Evolutionary conservation across 2,888 invertebrate species (phyloP).

Genomic region (Mechanitis mazaeus): DNA sequence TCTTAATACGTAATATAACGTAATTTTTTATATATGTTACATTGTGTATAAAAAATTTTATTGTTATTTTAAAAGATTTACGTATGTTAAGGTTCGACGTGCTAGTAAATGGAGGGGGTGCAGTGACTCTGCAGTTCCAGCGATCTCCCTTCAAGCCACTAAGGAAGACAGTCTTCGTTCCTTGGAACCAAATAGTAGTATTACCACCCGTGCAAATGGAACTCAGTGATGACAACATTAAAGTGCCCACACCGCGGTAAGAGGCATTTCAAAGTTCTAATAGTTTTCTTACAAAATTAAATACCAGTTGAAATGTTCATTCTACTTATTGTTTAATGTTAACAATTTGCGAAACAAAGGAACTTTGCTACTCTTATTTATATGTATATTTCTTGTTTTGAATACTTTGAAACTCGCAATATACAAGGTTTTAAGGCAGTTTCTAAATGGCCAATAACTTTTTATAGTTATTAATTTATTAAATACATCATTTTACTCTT

Average conservation of each 20-base stretch:
- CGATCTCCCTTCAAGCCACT: slow-evolving; percentile 94
- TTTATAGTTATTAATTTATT: background rate
- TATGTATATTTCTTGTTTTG: too few species aligned
- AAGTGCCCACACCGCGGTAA: slow-evolving; percentile 69
- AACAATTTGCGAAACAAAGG: too few species aligned
- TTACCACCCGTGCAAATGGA: slow-evolving; percentile 92
- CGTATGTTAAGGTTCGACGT: slow-evolving; percentile 89
- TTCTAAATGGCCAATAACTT: too few species aligned
- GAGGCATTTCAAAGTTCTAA: slow-evolving; percentile 5
- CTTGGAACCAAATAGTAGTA: slow-evolving; percentile 98
- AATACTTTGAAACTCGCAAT: too few species aligned
- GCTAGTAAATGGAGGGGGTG: slow-evolving; percentile 98
- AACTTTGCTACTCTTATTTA: too few species aligned
- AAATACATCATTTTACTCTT: background rate
- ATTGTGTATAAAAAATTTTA: too few species aligned
- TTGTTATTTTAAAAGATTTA: too few species aligned
- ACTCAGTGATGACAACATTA: slow-evolving; percentile 83
- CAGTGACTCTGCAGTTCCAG: slow-evolving; percentile 97
- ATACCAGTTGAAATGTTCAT: background rate
- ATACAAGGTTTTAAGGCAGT: too few species aligned
- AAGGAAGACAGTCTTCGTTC: slow-evolving; percentile 93
- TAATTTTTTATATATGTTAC: too few species aligned
- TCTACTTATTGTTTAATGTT: too few species aligned
- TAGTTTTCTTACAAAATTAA: too few species aligned
- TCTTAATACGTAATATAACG: too few species aligned